A percentile compares a stretch with the other conserved stretches of the same genome.
Conservation (phyloP, 2,113 vertebrate species). For the Phylloscopus trochiloides region DNA sequence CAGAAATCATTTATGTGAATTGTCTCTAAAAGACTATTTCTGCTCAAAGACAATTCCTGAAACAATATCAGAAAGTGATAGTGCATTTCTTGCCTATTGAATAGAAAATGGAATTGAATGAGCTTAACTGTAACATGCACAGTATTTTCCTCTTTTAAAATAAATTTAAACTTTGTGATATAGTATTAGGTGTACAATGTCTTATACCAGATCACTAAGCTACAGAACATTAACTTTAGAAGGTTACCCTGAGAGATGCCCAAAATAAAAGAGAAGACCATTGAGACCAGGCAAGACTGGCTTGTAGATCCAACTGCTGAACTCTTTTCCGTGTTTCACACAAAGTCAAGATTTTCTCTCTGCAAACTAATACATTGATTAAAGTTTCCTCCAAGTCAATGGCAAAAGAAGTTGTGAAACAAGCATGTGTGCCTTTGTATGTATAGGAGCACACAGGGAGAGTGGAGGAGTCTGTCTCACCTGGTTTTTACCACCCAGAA, state of each 20-base stretch:
- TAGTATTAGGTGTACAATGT: not conserved
- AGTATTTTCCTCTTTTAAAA: slow-evolving; percentile 1
- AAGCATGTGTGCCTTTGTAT: not conserved
- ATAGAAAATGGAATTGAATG: not conserved
- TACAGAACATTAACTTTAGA: not conserved
- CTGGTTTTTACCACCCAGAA: not conserved
- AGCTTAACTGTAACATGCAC: not conserved
- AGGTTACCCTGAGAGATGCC: not conserved
- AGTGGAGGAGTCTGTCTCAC: not conserved
- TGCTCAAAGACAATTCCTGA: not conserved
- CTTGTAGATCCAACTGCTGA: not conserved
- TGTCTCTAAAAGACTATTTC: not conserved
- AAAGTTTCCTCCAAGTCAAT: not conserved
- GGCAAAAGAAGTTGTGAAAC: not conserved
- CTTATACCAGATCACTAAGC: not conserved
- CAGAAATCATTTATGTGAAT: not conserved
- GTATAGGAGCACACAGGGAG: rapidly evolving
- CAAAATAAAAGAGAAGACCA: not conserved
- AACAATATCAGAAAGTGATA: not conserved
- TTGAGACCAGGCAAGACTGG: not conserved
- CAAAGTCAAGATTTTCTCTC: not conserved
- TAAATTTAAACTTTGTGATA: not conserved
- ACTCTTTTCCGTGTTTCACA: not conserved
- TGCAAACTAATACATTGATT: not conserved
- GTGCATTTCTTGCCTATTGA: not conserved